These are phyloP conservation scores for Barbus barbus DNA, from an alignment of 2,113 vertebrate species.

Conservation along the genomic window DNA sequence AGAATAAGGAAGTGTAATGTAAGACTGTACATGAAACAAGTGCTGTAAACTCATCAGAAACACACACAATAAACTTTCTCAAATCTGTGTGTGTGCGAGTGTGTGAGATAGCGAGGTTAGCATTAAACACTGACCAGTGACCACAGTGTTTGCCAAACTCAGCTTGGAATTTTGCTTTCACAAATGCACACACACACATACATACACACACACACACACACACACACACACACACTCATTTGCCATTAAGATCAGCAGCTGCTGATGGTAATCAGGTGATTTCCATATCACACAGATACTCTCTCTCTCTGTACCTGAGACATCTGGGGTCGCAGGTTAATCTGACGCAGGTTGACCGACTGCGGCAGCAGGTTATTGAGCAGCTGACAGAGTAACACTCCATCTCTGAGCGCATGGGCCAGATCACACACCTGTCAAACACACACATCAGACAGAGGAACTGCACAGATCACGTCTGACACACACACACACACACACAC, in stretches of 20 bases:
- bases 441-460: not conserved
- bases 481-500: not conserved
- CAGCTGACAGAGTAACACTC: conserved; percentile 91
- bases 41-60: conserved; percentile 3
- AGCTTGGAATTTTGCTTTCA: not conserved
- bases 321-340: conserved; percentile 95
- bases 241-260: not conserved
- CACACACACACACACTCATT: conserved; percentile 9
- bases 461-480: not conserved
- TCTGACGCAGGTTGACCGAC: conserved; percentile 85
- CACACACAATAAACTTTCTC: not conserved
- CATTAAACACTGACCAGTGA: conserved; percentile 19
- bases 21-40: not conserved
- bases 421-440: conserved; percentile 85
- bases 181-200: conserved; percentile 29
- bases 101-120: not conserved
- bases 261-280: conserved; percentile 34
- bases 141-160: not conserved
- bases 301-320: conserved; percentile 82
- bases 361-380: conserved; percentile 91
- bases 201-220: conserved; percentile 38
- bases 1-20: conserved; percentile 32
- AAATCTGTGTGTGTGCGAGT: not conserved
- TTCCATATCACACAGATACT: not conserved
- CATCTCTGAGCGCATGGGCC: conserved; percentile 89